Base-by-base conservation (phyloP, 2,113 vertebrate genomes). In the Oxyruncus cristatus region DNA sequence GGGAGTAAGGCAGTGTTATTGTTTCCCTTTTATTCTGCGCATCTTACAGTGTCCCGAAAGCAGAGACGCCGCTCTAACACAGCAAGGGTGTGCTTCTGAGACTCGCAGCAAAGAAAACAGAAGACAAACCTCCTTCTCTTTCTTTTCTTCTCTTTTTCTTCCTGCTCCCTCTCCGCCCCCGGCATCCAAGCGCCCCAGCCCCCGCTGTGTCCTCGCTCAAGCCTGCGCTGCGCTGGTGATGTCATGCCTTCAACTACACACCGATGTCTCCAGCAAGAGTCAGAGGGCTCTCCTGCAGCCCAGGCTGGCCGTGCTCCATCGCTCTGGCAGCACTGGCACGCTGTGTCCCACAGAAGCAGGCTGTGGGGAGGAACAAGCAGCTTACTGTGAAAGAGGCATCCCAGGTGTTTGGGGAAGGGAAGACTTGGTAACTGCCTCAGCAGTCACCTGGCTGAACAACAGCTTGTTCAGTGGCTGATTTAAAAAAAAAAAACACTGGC, bases 241-340 rank as follows among this genome's bases (percentile, higher is more conserved):
- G 56, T 30, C 70, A 32, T 14, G 21, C 32, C 44, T 42, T 21
- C 28, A 88, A 35, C 53, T 14, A 8, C 26, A 11, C 59, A n/a
- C 17, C 4, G 0, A 17, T 1, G 10, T n/a, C 16, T 73, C 39
- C 58, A 68, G 81, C n/a, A 35, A 19, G 52, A 21, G 27, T 1
- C 14, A 1, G 24, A 28, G 0, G 11, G 13, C 24, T 67, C 24
- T 79, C 47, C 76, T 16, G 13, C 32, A n/a, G 23, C 37, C 62
- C 28, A 14, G 35, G 22, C 83, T 47, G 70, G 44, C 42, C 0
- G 0, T 5, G 3, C 52, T 66, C 18, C 3, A 28, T n/a, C 70
- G 5, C 1, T 26, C 23, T 0, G 0, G 73, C 47, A 63, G 73
- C 47, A 1, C 33, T 6, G 46, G 6, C 4, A 1, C 2, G 30